A percentile compares a stretch with the other conserved stretches of the same genome.
These are phyloP conservation scores for Diadumene lineata DNA, from an alignment of 92 coral and sea anemone species.

Conservation along the genomic window DNA sequence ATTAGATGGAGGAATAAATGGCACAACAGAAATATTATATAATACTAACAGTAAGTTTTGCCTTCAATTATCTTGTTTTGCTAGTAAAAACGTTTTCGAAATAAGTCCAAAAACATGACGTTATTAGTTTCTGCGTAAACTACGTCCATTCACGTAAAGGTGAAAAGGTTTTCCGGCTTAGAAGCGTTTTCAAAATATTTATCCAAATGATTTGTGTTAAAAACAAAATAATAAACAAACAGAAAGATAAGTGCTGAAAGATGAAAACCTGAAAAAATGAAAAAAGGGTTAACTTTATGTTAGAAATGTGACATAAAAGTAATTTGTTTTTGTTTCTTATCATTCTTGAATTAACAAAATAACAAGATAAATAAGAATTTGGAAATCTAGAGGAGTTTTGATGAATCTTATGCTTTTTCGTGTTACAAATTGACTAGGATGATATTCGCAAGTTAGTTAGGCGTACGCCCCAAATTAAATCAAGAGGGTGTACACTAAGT, in stretches of 20 bases:
- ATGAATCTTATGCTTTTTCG: neutral
- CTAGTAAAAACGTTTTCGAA: too few species aligned
- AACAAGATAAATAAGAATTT: neutral
- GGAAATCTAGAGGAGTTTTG: neutral
- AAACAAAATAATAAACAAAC: neutral
- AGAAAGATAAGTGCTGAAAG: neutral
- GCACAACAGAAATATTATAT: neutral
- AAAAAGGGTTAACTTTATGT: neutral
- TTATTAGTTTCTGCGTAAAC: too few species aligned
- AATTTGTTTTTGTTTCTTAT: too few species aligned
- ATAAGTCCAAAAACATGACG: too few species aligned
- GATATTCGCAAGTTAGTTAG: neutral
- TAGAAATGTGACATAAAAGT: too few species aligned
- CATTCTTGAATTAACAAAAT: neutral
- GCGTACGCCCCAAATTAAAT: slow-evolving; percentile 7
- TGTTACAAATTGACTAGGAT: neutral
- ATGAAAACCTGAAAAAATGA: neutral
- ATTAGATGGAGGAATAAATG: neutral
- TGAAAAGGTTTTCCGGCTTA: neutral
- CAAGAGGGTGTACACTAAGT: neutral
- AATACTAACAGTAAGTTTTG: neutral
- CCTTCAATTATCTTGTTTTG: too few species aligned
- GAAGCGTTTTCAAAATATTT: neutral
- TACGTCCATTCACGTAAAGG: neutral
- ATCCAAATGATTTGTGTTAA: neutral